Percentiles rank a stretch among this genome's conserved stretches.
Conservation (phyloP, 2,797 vertebrate genomes). For the Semaprochilodus insignis region DNA sequence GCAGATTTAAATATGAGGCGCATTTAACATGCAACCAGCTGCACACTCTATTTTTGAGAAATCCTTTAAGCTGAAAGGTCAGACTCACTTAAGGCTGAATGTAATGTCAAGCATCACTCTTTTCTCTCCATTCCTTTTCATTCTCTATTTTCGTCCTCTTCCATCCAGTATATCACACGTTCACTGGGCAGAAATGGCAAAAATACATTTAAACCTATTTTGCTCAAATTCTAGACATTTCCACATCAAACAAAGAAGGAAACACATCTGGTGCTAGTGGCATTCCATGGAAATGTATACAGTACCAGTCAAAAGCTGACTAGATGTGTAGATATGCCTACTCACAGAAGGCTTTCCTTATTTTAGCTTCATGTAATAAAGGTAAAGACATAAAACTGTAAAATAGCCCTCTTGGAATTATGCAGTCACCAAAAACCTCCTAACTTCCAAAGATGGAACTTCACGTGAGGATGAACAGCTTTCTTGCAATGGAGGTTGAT, state of each 20-base stretch:
- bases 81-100: slow-evolving; percentile 26
- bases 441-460: no score
- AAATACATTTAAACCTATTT: background rate
- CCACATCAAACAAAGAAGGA: background rate
- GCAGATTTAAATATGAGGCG: slow-evolving; percentile 7
- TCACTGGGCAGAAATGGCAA: background rate
- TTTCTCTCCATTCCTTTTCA: slow-evolving; percentile 11
- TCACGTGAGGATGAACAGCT: no score
- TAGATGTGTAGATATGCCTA: no score
- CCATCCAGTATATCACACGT: background rate
- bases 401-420: no score
- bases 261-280: background rate
- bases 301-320: no score
- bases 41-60: slow-evolving; percentile 4
- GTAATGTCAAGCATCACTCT: slow-evolving; percentile 10
- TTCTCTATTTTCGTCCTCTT: slow-evolving; percentile 11
- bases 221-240: background rate
- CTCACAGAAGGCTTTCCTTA: no score
- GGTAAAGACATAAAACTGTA: no score
- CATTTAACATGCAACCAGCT: slow-evolving; percentile 22
- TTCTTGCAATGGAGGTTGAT: no score
- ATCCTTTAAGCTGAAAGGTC: slow-evolving; percentile 39
- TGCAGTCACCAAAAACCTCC: no score
- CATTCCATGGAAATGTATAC: background rate
- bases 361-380: no score